phyloP scores from a whole-genome alignment of 2,888 invertebrate species.

The Ecliptopera silaceata region DNA sequence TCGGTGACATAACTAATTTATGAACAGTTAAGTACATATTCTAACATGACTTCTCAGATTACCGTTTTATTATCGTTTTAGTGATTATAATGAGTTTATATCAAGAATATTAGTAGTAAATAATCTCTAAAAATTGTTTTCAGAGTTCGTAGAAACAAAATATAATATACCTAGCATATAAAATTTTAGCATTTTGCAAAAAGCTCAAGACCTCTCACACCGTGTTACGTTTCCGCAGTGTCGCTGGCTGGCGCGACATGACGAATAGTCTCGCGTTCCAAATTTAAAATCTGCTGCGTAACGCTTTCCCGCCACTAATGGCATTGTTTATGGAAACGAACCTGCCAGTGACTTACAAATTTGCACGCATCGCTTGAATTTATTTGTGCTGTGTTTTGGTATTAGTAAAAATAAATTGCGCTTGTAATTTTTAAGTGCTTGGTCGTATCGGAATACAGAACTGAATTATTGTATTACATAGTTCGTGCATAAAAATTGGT shows the following conservation, averaged over 20 bases:
- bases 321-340: constrained; percentile 79
- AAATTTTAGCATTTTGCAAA: constrained; percentile 44
- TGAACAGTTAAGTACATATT: too few relatives aligned
- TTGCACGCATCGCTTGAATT: constrained; percentile 59
- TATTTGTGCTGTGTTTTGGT: constrained; percentile 42
- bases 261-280: constrained; percentile 79
- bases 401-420: constrained; percentile 51
- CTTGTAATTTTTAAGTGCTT: constrained; percentile 62
- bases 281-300: constrained; percentile 83
- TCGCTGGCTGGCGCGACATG: constrained; percentile 76
- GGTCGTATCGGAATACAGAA: background rate
- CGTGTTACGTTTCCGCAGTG: constrained; percentile 53
- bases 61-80: too few relatives aligned
- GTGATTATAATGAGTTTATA: too few relatives aligned
- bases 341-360: constrained; percentile 74
- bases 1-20: too few relatives aligned
- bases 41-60: too few relatives aligned
- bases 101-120: too few relatives aligned
- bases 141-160: too few relatives aligned
- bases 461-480: too few relatives aligned
- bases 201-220: constrained; percentile 49
- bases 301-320: constrained; percentile 73
- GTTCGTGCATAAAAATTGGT: too few relatives aligned
- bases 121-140: too few relatives aligned
- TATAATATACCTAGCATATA: too few relatives aligned